A percentile compares a stretch with the other conserved stretches of the same genome.
Conservation (phyloP, 2,113 vertebrate species). For the Plecturocebus donacophilus region DNA sequence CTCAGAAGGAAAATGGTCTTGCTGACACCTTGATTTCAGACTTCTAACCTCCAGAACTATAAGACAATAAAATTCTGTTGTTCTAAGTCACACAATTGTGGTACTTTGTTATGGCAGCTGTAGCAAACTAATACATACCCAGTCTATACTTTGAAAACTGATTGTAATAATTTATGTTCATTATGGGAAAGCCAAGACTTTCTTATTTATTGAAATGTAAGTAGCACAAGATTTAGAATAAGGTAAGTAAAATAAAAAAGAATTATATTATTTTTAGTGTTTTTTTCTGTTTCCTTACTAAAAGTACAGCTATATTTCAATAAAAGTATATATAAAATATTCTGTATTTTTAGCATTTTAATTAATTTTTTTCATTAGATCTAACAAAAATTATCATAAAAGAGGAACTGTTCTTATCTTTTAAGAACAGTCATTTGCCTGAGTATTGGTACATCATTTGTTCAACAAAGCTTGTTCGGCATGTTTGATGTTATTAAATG, state of each 20-base stretch:
- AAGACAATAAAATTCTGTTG: background rate
- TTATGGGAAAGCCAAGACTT: background rate
- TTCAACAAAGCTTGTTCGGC: background rate
- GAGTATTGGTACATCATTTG: background rate
- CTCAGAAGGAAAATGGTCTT: background rate
- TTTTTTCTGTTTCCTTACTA: conserved; percentile 22
- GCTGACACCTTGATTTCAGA: background rate
- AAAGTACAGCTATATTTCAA: background rate
- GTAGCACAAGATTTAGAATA: background rate
- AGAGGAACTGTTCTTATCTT: background rate
- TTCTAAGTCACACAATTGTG: background rate
- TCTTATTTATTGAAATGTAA: background rate
- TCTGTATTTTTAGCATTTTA: background rate
- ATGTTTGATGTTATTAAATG: background rate
- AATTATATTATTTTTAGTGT: background rate
- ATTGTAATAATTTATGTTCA: background rate
- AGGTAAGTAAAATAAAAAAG: background rate
- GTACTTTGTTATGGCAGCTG: background rate
- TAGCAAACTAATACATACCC: background rate
- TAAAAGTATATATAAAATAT: background rate
- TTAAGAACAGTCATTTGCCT: background rate
- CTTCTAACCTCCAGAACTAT: background rate
- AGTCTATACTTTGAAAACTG: background rate
- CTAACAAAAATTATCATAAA: conserved; percentile 22
- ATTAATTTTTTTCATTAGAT: conserved; percentile 16